Percentiles rank a stretch among this genome's conserved stretches.
Conservation (phyloP, 2,888 invertebrate species). For the Sicus ferrugineus region DNA sequence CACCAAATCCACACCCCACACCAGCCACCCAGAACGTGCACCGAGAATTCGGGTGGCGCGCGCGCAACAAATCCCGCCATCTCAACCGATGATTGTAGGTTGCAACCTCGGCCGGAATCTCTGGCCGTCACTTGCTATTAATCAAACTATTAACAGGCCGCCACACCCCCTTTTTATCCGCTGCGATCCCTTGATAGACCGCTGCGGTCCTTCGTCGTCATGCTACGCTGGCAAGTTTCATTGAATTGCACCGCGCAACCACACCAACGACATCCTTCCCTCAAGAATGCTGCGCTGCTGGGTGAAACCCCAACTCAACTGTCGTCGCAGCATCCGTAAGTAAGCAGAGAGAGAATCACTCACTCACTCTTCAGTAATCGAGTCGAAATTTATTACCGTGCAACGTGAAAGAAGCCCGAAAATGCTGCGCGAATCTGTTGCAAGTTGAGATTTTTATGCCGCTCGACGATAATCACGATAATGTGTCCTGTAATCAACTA, state of each 20-base stretch:
- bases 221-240: constrained; percentile 36
- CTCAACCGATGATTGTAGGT: constrained; percentile 44
- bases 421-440: constrained; percentile 34
- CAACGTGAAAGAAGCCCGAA: constrained; percentile 22
- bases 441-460: constrained; percentile 39
- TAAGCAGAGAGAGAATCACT: neutral
- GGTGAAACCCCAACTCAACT: neutral
- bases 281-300: neutral
- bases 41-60: too few relatives aligned
- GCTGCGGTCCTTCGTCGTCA: neutral
- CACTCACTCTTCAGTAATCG: constrained; percentile 25
- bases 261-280: neutral
- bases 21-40: constrained; percentile 1
- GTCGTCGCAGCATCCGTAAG: too few relatives aligned
- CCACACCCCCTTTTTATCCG: constrained; percentile 52
- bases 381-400: constrained; percentile 49
- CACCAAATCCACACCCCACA: constrained; percentile 37
- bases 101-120: constrained; percentile 31
- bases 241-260: constrained; percentile 42
- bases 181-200: constrained; percentile 7
- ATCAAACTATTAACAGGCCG: constrained; percentile 64
- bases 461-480: constrained; percentile 64
- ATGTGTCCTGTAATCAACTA: constrained; percentile 67
- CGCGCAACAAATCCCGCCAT: neutral
- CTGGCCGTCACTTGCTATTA: constrained; percentile 56